These are phyloP conservation scores for Bombus pascuorum DNA, from an alignment of 1,140 invertebrate genomes.

Conservation along the genomic window DNA sequence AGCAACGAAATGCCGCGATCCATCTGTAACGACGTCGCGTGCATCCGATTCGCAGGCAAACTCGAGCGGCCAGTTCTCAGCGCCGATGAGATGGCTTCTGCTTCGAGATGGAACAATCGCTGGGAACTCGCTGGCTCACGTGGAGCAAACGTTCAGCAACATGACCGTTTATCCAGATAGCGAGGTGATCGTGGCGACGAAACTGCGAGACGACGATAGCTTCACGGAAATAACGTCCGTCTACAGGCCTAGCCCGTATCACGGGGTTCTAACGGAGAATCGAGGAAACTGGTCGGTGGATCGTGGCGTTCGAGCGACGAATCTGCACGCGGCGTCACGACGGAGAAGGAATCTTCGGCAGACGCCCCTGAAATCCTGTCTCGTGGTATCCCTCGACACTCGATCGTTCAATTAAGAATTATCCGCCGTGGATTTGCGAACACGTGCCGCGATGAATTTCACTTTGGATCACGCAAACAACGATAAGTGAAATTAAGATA, in stretches of 20 bases:
- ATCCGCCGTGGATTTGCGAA: not conserved
- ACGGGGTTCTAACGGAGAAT: conserved; percentile 59
- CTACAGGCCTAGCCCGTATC: conserved; percentile 65
- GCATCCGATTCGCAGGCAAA: conserved; percentile 51
- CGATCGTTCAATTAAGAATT: not conserved
- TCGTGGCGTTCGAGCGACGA: conserved; percentile 49
- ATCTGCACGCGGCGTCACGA: conserved; percentile 52
- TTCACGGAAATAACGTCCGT: conserved; percentile 61
- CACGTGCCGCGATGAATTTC: not conserved
- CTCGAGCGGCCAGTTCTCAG: conserved; percentile 61
- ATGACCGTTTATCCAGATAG: conserved; percentile 69
- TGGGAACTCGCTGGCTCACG: not conserved
- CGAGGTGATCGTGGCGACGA: conserved; percentile 62
- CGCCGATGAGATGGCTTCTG: conserved; percentile 73
- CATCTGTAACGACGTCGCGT: not conserved
- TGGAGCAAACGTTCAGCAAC: conserved; percentile 45
- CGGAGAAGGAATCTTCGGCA: conserved; percentile 65
- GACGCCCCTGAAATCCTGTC: conserved; percentile 68
- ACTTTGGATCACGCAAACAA: not conserved
- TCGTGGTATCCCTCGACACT: conserved; percentile 65
- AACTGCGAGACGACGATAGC: conserved; percentile 1
- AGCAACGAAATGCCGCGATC: fast-evolving
- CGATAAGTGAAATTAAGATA: not conserved
- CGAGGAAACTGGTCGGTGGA: conserved; percentile 68
- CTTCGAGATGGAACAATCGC: conserved; percentile 54